Percentiles rank a stretch among this genome's conserved stretches.
Evolutionary conservation across 2,113 vertebrate species (phyloP).

Genomic region (Cisticola juncidis): DNA sequence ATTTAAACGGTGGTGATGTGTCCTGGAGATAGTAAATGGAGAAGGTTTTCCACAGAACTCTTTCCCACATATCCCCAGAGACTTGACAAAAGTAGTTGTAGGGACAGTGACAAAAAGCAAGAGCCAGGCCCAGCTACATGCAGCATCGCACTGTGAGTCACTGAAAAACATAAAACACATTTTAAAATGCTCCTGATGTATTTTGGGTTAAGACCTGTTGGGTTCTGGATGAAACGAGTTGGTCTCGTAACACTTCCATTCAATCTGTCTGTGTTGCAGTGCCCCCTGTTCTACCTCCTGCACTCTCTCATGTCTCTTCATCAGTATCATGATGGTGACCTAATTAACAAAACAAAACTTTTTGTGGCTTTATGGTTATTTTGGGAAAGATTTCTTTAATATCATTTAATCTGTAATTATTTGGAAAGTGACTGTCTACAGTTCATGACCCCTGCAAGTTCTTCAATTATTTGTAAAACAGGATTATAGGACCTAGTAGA

Average conservation of each 20-base stretch:
- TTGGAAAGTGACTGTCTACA: neutral
- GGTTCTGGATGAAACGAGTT: neutral
- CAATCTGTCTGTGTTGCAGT: neutral
- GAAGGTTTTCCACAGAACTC: neutral
- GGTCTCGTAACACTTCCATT: neutral
- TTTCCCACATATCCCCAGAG: neutral
- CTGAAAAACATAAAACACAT: neutral
- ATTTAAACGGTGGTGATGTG: neutral
- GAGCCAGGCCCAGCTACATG: accelerated
- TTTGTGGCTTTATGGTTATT: constrained; percentile 23
- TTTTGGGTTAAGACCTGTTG: neutral
- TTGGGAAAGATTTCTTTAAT: constrained; percentile 24
- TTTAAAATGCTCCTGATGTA: neutral
- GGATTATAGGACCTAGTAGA: neutral
- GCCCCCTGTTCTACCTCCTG: neutral
- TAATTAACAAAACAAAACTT: constrained; percentile 7
- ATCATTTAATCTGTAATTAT: neutral
- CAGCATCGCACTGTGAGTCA: neutral
- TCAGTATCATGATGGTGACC: neutral
- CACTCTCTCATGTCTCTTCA: neutral
- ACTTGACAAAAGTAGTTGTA: neutral
- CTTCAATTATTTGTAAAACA: constrained; percentile 12
- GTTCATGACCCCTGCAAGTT: neutral
- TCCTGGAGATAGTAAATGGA: neutral
- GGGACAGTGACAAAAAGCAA: neutral